Evolutionary conservation across 2,888 invertebrate species (phyloP), one percentile per base, ranked within the genome.

Genomic region (Campopleginae sp.): DNA sequence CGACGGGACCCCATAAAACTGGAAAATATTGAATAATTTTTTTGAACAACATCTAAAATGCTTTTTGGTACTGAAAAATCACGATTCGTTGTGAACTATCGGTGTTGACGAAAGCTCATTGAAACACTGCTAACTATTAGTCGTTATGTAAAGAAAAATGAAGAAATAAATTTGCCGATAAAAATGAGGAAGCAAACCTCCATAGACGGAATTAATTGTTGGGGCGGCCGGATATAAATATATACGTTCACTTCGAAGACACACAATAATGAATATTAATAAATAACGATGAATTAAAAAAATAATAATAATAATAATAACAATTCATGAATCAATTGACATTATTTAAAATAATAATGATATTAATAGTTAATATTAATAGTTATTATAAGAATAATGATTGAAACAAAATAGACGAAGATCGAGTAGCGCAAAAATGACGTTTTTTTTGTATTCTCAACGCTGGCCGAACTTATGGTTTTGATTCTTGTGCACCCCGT

Each of bases 51-150:
- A 38, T 38, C 38, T 1, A 38, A 38, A 2, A 51, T 19, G 19
- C 10, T 23, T 8, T 23, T 54, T 23, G 10, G 19, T 23, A 54
- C 27, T 14, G 14, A 27, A 27, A 58, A 27, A 58, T 27, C 58
- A 23, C 33, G 51, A 79, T 76, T 76, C 23, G 65, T 66, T 51
- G 51, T 19, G 44, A 12, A 42, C 27, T 19, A 72, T 78, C 61
- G 63, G 82, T 82, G 84, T 78, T 80, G 38, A 72, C 77, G 85
- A 84, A 88, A 88, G 82, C 87, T 78, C 63, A 76, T 87, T 86
- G 82, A 81, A 72, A 82, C 84, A 77, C 85, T 81, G 88, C 89
- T 90, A 88, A 92, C 90, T 91, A 90, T 58, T 91, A 91, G 89
- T 87, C 80, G 58, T 79, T 90, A 91, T 91, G 89, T 78, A 27